Evolutionary conservation across 1,140 invertebrate species (phyloP), one percentile per base, ranked within the genome.

Genomic region (Bombus cullumanus): DNA sequence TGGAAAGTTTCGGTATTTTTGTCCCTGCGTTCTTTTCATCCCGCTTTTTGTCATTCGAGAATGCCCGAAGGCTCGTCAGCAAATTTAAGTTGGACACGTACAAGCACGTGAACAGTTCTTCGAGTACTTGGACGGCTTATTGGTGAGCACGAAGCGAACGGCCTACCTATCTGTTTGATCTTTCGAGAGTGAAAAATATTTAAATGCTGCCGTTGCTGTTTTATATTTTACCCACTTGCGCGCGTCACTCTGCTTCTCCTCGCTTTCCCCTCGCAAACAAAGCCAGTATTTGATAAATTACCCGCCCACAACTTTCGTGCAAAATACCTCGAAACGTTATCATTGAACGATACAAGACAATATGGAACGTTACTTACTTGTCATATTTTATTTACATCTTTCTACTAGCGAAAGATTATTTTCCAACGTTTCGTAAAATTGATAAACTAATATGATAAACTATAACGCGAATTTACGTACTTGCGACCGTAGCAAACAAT

Each of bases 131-230:
- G 81, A 68, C 84, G 86, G 92, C 92, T 95, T 95, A 94, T 94
- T 94, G 92, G 93, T 89, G 92, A 91, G 92, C 94, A 95, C 94
- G 94, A 93, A 95, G 91, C 89, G 90, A 91, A 92, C 89, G 90
- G 68, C 91, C 89, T 79, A 71, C 89, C 88, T 94, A 95, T 95
- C 94, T 92, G 83, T 88, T 79, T 88, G 91, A 94, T 95, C 94
- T 94, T 78, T 93, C 75, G 75, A 92, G 91, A 92, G 90, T 92
- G 92, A 93, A 93, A 94, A 94, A 94, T 93, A 95, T 95, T 94
- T 94, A 94, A 94, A 94, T 95, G 85, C 77, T 75, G 88, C 74
- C 78, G 73, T 57, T 85, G 85, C 84, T 57, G 74, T 75, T 89
- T 73, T 79, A 64, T 62, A 62, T n/a, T 41, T n/a, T 3, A 78